Base-by-base conservation (phyloP, 2,888 invertebrate genomes). In the Drosophila dives region DNA sequence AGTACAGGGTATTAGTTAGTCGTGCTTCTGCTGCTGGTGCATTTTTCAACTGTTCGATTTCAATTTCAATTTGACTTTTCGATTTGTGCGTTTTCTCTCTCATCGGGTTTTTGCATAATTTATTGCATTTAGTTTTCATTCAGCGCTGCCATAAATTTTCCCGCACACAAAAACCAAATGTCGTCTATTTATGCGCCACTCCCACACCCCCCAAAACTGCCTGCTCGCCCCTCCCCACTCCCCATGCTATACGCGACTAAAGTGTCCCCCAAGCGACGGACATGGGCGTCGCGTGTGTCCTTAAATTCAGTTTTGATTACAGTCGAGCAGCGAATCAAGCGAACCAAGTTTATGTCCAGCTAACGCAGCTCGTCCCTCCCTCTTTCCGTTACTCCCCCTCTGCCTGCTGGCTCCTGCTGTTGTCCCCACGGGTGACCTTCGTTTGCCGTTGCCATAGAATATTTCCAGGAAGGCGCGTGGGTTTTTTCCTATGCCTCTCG, bases 221-320 rank as follows among this genome's bases (percentile, higher is more conserved):
- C 17, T 20, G 29, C 29, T 29, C 29, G 29, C 12, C 38, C 33
- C 33, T 5, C 26, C 4, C 6, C 15, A 12, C 8, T n/a, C 17
- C 1, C 6, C 29, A 29, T 29, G 29, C 10, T n/a, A 26, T 38
- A 42, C 20, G 32, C 32, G 32, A 10, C 20, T 42, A 15, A 23
- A 29, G 38, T 40, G 12, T 20, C 11, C 33, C 49, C 45, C 45
- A 4, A 33, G 36, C 48, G 40, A 40, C n/a, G 60, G 67, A 75
- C 75, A 65, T 77, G 67, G 73, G 42, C 72, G 62, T 86, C 87
- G 84, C 84, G 89, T 89, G 89, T 89, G 84, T 87, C 73, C 89
- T 81, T 71, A 89, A 86, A 89, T 84, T 69, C 51, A 73, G 86
- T 79, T 86, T 81, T 84, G 89, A 89, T 85, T 85, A 81, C 77